phyloP scores from a whole-genome alignment of 2,797 vertebrate genomes.

The Molossus molossus region DNA sequence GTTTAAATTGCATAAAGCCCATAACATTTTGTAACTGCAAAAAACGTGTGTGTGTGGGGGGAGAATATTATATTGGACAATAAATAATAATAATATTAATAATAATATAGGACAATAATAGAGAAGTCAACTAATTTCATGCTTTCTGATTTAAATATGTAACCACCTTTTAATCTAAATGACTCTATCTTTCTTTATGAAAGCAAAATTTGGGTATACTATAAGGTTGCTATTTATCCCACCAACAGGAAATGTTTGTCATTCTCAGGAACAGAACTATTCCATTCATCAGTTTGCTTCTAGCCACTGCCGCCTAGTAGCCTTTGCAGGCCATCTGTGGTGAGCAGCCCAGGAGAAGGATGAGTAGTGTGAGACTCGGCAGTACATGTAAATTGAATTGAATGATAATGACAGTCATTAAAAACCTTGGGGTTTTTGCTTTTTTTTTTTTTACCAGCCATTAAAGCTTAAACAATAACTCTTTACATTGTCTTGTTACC shows the following conservation, averaged over 20 bases:
- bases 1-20: not conserved
- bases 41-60: not conserved
- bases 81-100: not conserved
- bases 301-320: not conserved
- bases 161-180: not conserved
- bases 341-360: not conserved
- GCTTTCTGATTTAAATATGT: not conserved
- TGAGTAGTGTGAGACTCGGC: not conserved
- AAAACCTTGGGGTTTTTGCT: not conserved
- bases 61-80: not conserved
- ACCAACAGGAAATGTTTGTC: not conserved
- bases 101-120: not conserved
- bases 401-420: not conserved
- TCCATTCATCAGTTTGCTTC: not conserved
- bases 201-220: not conserved
- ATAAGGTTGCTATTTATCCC: not conserved
- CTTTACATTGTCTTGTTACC: not conserved
- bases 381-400: not conserved
- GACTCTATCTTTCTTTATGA: not conserved
- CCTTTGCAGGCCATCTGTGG: not conserved
- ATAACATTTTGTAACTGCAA: not conserved
- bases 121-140: constrained; percentile 25
- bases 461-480: not conserved
- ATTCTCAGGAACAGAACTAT: not conserved
- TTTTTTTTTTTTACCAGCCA: not conserved